Evolutionary conservation across 2,888 invertebrate genomes (phyloP), one percentile per base, ranked within the genome.

Genomic region (Diplazon laetatorius): DNA sequence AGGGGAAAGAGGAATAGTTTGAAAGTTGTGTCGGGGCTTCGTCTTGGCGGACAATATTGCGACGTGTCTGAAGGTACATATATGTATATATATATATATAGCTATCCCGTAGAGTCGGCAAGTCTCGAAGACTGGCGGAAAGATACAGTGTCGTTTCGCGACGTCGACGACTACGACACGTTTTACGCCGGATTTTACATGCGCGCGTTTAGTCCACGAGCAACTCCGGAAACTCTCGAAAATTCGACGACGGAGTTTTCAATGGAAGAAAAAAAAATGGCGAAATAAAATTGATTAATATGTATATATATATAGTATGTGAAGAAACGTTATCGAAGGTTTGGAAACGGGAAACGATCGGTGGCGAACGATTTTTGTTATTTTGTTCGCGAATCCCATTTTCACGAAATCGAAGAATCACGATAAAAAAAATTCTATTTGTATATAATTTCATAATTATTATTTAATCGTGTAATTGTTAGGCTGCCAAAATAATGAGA

Each of bases 101-200:
- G n/a, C n/a, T 63, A 55, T 30, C 30, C 30, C 2, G 30, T 6
- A 2, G 48, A 76, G 63, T 42, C 48, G 57, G 50, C 10, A 30
- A 70, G 71, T 71, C 62, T 62, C 25, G 48, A 57, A 59, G 57
- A 70, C 55, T 39, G n/a, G 48, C 48, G 57, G 57, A 69, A 55
- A 69, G 55, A 46, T 60, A 30, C 30, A 55, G 39, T 63, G 55
- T 57, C 55, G 37, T 20, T 18, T 48, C 10, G 25, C 30, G 25
- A 52, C 18, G 35, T 30, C 42, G 60, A 42, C 65, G 39, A 66
- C 42, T 39, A 42, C 65, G 39, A 66, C 52, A 52, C 65, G 37
- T 37, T 44, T 52, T 16, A 35, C n/a, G 10, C 20, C 55, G 30
- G 16, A 1, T 25, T n/a, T 30, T 1, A 55, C 55, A n/a, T 55